Conservation (phyloP, 2,888 invertebrate genomes). For the Nasonia oneida region DNA sequence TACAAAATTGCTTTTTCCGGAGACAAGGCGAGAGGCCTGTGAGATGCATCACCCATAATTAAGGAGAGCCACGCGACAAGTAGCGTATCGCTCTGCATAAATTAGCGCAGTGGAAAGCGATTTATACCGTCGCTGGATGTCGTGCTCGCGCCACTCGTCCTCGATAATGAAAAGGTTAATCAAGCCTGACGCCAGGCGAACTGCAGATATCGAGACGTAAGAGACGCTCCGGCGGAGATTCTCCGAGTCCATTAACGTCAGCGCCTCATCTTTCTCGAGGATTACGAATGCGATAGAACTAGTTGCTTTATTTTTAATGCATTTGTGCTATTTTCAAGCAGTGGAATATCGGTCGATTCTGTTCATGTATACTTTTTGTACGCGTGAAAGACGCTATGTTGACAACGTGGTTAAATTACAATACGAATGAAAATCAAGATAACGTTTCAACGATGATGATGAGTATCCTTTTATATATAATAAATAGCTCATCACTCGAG, state of each 20-base stretch:
- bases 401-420: no score
- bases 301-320: not conserved
- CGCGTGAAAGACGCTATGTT: no score
- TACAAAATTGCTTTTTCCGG: slow-evolving; percentile 36
- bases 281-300: not conserved
- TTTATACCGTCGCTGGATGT: slow-evolving; percentile 38
- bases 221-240: slow-evolving; percentile 1
- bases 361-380: no score
- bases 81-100: slow-evolving; percentile 52
- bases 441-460: no score
- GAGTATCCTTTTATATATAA: not conserved
- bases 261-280: not conserved
- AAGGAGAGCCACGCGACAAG: slow-evolving; percentile 23
- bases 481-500: not conserved
- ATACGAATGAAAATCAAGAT: no score
- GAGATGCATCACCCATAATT: slow-evolving; percentile 56
- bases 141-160: slow-evolving; percentile 27
- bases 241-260: slow-evolving; percentile 42
- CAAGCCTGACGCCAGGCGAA: slow-evolving; percentile 32
- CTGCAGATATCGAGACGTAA: slow-evolving; percentile 13
- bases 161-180: slow-evolving; percentile 68
- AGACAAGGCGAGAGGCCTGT: not conserved
- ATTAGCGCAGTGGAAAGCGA: slow-evolving; percentile 54
- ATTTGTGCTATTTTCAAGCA: not conserved
- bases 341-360: not conserved